phyloP scores from a whole-genome alignment of 2,113 vertebrate species.

The Herpailurus yagouaroundi region DNA sequence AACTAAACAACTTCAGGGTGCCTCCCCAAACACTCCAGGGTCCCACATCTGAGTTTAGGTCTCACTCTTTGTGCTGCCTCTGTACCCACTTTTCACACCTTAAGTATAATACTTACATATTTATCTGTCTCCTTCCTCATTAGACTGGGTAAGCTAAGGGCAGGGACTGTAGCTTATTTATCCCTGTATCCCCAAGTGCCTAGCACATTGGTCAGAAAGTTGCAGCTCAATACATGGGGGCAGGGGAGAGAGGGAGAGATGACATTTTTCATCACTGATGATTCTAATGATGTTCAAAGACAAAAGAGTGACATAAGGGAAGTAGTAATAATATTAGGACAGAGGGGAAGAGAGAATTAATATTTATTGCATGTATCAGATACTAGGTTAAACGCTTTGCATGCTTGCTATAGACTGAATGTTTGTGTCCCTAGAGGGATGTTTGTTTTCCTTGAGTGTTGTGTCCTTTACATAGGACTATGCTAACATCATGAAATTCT shows the following conservation, averaged over 20 bases:
- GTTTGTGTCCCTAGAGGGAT: not conserved
- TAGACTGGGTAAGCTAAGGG: not conserved
- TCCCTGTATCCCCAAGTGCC: not conserved
- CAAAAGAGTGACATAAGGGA: not conserved
- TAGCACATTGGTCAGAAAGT: not conserved
- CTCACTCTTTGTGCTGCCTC: not conserved
- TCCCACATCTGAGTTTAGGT: not conserved
- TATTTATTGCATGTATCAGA: not conserved
- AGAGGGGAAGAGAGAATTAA: not conserved
- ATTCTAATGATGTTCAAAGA: not conserved
- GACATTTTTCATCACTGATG: not conserved
- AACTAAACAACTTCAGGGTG: not conserved
- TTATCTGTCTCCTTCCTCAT: not conserved
- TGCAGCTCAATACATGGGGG: not conserved
- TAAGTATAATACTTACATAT: not conserved
- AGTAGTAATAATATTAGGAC: not conserved
- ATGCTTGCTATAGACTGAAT: not conserved
- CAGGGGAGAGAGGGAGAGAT: not conserved
- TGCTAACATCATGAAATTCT: not conserved
- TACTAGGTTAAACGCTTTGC: not conserved
- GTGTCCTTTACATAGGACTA: not conserved
- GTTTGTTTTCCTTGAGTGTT: slow-evolving; percentile 12
- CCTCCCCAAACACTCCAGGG: not conserved
- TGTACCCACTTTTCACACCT: not conserved
- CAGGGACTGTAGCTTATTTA: not conserved